These are phyloP conservation scores for Monopis laevigella DNA, from an alignment of 2,888 invertebrate genomes.

Conservation along the genomic window DNA sequence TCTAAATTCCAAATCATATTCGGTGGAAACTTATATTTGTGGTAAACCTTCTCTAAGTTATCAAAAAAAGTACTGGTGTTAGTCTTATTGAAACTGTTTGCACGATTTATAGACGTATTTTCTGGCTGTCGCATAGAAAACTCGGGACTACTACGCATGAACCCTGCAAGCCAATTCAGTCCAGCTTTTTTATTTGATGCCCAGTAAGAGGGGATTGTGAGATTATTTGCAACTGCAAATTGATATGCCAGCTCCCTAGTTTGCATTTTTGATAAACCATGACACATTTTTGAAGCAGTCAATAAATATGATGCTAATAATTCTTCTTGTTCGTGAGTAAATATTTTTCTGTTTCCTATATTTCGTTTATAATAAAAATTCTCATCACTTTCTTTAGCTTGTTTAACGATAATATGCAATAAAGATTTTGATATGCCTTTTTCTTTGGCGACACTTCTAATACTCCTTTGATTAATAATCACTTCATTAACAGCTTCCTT, in stretches of 20 bases:
- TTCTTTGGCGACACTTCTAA: no score
- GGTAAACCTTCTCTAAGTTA: slow-evolving; percentile 13
- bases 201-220: background rate
- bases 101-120: slow-evolving; percentile 10
- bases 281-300: slow-evolving; percentile 5
- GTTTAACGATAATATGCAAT: no score
- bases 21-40: slow-evolving; percentile 9
- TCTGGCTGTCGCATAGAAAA: slow-evolving; percentile 5
- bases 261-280: slow-evolving; percentile 3
- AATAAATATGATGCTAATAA: background rate
- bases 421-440: no score
- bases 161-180: slow-evolving; percentile 1
- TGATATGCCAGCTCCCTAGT: slow-evolving; percentile 1
- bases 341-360: slow-evolving; percentile 8
- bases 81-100: slow-evolving; percentile 17
- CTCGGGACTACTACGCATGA: background rate
- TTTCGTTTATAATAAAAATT: background rate
- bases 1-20: slow-evolving; percentile 14
- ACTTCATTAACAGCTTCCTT: no score
- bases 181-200: background rate
- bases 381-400: no score
- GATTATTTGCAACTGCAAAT: no score
- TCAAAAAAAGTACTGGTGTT: slow-evolving; percentile 17
- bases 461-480: no score
- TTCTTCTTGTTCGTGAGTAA: background rate